phyloP scores from a whole-genome alignment of 2,113 vertebrate genomes.

The Pelvicachromis taeniatus region DNA sequence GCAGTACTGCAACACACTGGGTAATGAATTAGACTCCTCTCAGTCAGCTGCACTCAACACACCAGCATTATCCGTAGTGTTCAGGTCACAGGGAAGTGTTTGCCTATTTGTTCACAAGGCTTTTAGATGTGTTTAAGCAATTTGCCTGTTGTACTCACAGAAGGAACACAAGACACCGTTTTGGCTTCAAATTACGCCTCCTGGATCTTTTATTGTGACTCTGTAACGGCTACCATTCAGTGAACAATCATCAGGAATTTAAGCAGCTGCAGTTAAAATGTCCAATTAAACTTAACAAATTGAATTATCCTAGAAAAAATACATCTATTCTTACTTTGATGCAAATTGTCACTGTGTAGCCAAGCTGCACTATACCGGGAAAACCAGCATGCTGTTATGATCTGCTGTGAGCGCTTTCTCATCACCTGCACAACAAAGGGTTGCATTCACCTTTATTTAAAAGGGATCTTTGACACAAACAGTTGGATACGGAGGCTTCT shows the following conservation, averaged over 20 bases:
- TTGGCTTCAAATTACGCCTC: neutral
- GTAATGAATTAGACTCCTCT: slow-evolving; percentile 46
- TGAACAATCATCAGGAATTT: neutral
- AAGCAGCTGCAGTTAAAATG: neutral
- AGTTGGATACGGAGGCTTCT: neutral
- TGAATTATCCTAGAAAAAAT: neutral
- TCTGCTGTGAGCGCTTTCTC: neutral
- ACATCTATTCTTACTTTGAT: neutral
- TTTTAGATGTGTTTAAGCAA: neutral
- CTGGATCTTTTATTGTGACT: neutral
- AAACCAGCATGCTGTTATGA: neutral
- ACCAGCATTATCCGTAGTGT: neutral
- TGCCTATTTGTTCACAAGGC: neutral
- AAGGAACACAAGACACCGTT: neutral
- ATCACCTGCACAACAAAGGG: neutral
- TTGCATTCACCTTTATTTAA: neutral
- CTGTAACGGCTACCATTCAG: neutral
- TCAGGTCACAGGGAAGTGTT: neutral
- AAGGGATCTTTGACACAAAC: neutral
- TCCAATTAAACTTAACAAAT: neutral
- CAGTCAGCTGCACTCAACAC: slow-evolving; percentile 2
- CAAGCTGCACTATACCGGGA: neutral
- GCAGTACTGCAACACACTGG: slow-evolving; percentile 1
- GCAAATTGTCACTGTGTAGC: neutral
- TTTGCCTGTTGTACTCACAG: neutral